Evolutionary conservation across 2,888 invertebrate species (phyloP), one percentile per base, ranked within the genome.

Genomic region (Agrilus biguttatus): DNA sequence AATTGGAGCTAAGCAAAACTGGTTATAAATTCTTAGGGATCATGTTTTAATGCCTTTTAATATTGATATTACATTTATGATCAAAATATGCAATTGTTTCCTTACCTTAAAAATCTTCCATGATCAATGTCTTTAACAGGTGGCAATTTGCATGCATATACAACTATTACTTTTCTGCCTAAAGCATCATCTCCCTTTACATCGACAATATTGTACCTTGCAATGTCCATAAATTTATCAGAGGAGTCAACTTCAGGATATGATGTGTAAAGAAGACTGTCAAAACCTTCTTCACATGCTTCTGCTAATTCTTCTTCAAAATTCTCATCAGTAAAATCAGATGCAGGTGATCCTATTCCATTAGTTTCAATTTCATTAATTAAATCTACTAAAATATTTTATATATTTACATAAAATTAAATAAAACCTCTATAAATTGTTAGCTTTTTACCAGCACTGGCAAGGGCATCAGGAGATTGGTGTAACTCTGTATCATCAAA

Each of bases 401-500:
- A 21, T 21, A 21, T 17, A 35, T 35, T 6, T 5, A 5, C 2
- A 36, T 8, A 36, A n/a, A 14, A n/a, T 6, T 10, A 36, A 28
- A 28, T 10, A 28, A 28, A 10, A 14, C 36, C 39, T 7, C 21
- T 39, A 32, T 44, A 45, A 19, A 14, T 37, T n/a, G n/a, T n/a
- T 13, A 19, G 39, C 37, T 41, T 55, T 69, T 74, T 73, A 84
- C 86, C 81, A 63, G 80, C 73, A 52, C 78, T 75, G 43, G 78
- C 73, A 41, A 60, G 54, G 44, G 77, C 71, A 51, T 59, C 57
- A 40, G 79, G 71, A 44, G 78, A 71, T 56, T 82, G 77, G 56
- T 77, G 78, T 45, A 90, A 67, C 69, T 95, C 95, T 12, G 90
- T 86, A 66, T 95, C 95, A 70, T 96, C 95, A 70, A 95, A 95